These are phyloP conservation scores for Perca fluviatilis DNA, from an alignment of 2,113 vertebrate genomes.

Conservation along the genomic window DNA sequence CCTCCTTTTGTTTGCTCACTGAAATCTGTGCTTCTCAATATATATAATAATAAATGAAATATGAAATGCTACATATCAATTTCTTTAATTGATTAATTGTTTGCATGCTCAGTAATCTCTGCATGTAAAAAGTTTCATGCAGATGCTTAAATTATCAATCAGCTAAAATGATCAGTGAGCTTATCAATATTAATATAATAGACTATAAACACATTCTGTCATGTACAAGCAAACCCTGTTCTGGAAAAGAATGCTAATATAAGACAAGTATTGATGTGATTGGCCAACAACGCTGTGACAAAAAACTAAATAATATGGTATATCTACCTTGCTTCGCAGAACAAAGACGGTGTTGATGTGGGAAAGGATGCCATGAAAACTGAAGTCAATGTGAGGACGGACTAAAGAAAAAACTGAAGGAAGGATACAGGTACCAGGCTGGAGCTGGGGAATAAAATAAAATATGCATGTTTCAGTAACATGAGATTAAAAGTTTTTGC, in stretches of 20 bases:
- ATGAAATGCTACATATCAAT: background rate
- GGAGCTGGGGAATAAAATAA: slow-evolving; percentile 85
- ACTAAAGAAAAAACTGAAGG: slow-evolving; percentile 97
- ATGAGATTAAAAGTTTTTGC: background rate
- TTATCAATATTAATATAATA: slow-evolving; percentile 47
- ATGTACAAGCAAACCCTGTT: slow-evolving; percentile 3
- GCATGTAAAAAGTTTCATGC: slow-evolving; percentile 23
- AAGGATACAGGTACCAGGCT: slow-evolving; percentile 94
- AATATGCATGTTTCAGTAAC: slow-evolving; percentile 37
- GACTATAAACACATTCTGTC: slow-evolving; percentile 13
- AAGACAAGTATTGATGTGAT: background rate
- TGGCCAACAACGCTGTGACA: background rate
- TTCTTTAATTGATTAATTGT: slow-evolving; percentile 5
- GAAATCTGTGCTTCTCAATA: slow-evolving; percentile 1
- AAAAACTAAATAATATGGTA: background rate
- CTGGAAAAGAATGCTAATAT: background rate
- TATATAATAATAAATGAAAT: background rate
- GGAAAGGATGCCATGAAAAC: slow-evolving; percentile 98
- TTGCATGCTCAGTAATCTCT: slow-evolving; percentile 3
- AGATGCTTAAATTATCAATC: background rate
- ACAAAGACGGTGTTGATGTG: slow-evolving; percentile 99
- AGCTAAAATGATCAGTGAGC: slow-evolving; percentile 45
- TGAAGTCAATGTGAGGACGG: slow-evolving; percentile 98
- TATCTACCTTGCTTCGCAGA: slow-evolving; percentile 94
- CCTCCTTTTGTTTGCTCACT: background rate